Conservation (phyloP, 2,113 vertebrate genomes). For the Coracopsis vasa region DNA sequence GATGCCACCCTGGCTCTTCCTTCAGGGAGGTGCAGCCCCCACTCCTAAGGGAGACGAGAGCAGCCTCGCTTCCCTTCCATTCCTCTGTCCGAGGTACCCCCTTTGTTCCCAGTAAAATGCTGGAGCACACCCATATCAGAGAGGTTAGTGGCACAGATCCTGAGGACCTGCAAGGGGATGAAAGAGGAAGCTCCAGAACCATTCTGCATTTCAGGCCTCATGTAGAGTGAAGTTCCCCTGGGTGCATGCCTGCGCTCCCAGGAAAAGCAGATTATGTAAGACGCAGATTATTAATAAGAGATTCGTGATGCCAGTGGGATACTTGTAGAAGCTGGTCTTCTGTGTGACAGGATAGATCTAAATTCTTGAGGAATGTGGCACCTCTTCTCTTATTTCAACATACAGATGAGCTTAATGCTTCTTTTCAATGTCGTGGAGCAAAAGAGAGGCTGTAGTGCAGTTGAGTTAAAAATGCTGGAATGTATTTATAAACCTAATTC, state of each 20-base stretch:
- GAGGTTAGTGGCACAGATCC: neutral
- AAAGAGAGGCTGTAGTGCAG: neutral
- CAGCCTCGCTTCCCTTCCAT: neutral
- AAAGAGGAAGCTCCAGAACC: neutral
- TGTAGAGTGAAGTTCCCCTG: neutral
- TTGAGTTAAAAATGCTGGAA: conserved; percentile 25
- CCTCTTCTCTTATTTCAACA: neutral
- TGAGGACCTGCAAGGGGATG: neutral
- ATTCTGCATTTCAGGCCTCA: neutral
- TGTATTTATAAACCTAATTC: conserved; percentile 14
- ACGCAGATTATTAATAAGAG: neutral
- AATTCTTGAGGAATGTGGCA: neutral
- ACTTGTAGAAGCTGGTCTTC: accelerated
- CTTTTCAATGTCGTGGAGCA: neutral
- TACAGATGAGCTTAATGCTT: neutral
- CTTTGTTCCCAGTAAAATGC: neutral
- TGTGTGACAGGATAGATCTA: neutral
- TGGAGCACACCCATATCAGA: accelerated
- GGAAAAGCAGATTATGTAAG: neutral
- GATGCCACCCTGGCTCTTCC: neutral
- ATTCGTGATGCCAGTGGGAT: neutral
- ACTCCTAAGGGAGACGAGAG: neutral
- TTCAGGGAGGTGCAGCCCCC: neutral
- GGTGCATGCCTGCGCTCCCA: neutral
- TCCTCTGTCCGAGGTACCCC: neutral